phyloP scores from a whole-genome alignment of 2,797 vertebrate species.

The Lateolabrax maculatus region DNA sequence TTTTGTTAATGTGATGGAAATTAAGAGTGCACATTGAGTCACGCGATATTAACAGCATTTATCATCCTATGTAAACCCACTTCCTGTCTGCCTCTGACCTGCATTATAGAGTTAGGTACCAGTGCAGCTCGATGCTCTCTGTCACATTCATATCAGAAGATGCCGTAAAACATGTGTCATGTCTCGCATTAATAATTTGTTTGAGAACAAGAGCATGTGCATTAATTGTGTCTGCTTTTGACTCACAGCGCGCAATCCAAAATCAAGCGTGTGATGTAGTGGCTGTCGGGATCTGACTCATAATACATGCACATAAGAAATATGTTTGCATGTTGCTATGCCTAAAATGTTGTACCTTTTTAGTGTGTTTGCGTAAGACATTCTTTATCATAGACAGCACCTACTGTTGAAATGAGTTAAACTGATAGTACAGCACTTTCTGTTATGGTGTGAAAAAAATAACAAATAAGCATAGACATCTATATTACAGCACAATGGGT shows the following conservation, averaged over 20 bases:
- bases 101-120: conserved; percentile 11
- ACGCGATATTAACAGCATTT: conserved; percentile 45
- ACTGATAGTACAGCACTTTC: neutral
- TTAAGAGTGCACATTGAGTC: conserved; percentile 42
- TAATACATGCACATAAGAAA: conserved; percentile 2
- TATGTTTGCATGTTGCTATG: neutral
- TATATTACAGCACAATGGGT: neutral
- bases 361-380: neutral
- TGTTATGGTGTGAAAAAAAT: neutral
- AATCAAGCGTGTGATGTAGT: conserved; percentile 23
- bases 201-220: conserved; percentile 20
- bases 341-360: neutral
- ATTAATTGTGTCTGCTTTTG: conserved; percentile 3
- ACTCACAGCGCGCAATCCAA: neutral
- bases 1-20: conserved; percentile 79
- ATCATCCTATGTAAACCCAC: conserved; percentile 18
- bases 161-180: conserved; percentile 34
- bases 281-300: conserved; percentile 22
- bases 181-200: conserved; percentile 41
- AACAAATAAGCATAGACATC: neutral
- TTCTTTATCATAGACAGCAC: neutral
- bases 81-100: conserved; percentile 37
- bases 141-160: conserved; percentile 4
- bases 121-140: neutral
- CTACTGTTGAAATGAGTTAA: neutral